Percentiles rank a stretch among this genome's conserved stretches.
Evolutionary conservation across 2,888 invertebrate species (phyloP).

Genomic region (Cyclophora punctaria): DNA sequence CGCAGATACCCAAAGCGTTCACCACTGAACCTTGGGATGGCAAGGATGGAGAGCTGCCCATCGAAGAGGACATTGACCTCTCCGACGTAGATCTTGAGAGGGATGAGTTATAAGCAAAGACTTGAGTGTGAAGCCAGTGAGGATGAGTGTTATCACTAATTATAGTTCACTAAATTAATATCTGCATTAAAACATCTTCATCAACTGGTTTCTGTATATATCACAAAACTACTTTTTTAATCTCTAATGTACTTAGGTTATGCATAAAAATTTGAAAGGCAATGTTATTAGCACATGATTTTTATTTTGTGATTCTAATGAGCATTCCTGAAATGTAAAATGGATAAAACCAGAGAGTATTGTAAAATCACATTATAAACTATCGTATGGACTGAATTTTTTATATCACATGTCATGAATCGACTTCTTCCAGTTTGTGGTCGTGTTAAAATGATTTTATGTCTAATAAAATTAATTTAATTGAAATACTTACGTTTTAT

Average conservation of each 20-base stretch:
- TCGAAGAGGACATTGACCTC: slow-evolving; percentile 92
- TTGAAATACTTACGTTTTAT: neutral
- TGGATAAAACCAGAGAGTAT: too few species aligned
- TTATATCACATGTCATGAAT: neutral
- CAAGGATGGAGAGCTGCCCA: slow-evolving; percentile 90
- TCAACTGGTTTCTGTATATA: too few species aligned
- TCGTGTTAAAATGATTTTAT: slow-evolving; percentile 7
- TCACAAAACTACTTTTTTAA: too few species aligned
- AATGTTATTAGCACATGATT: too few species aligned
- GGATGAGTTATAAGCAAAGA: slow-evolving; percentile 79
- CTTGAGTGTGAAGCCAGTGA: neutral
- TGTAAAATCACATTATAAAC: slow-evolving; percentile 2
- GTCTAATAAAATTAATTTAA: slow-evolving; percentile 9
- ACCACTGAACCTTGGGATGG: slow-evolving; percentile 92
- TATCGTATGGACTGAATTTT: slow-evolving; percentile 1
- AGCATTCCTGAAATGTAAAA: neutral
- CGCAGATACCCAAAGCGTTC: slow-evolving; percentile 82
- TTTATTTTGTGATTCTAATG: too few species aligned
- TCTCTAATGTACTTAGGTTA: too few species aligned
- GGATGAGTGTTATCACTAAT: too few species aligned
- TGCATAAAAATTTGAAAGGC: too few species aligned
- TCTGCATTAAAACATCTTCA: too few species aligned
- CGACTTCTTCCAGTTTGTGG: slow-evolving; percentile 9
- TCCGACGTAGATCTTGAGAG: slow-evolving; percentile 91
- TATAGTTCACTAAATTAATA: too few species aligned